Evolutionary conservation across 2,888 invertebrate species (phyloP).

Genomic region (Xestobium rufovillosum): DNA sequence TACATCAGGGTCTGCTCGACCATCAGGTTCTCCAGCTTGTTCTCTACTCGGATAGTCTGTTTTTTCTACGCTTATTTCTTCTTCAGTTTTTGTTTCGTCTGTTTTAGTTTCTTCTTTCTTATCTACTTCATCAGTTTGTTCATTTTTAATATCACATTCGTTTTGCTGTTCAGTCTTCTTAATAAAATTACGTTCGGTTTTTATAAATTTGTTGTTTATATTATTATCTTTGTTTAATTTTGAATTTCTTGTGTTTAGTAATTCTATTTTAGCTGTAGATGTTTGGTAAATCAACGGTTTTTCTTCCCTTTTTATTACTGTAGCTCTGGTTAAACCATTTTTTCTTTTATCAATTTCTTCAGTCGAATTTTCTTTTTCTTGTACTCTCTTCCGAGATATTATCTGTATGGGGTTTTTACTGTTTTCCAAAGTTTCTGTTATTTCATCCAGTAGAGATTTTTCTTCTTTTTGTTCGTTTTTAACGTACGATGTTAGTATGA

Average conservation of each 20-base stretch:
- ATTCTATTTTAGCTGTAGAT: slow-evolving; percentile 37
- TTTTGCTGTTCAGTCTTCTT: slow-evolving; percentile 6
- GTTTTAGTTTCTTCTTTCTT: slow-evolving; percentile 21
- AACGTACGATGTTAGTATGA: slow-evolving; percentile 51
- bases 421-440: slow-evolving; percentile 63
- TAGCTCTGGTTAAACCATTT: slow-evolving; percentile 47
- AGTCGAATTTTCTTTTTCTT: slow-evolving; percentile 34
- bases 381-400: slow-evolving; percentile 33
- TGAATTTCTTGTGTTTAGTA: slow-evolving; percentile 35
- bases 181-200: slow-evolving; percentile 20
- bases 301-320: slow-evolving; percentile 58
- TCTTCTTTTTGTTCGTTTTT: slow-evolving; percentile 49
- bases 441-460: slow-evolving; percentile 64
- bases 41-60: slow-evolving; percentile 53
- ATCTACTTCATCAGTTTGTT: slow-evolving; percentile 15
- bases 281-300: slow-evolving; percentile 56
- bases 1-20: slow-evolving; percentile 71
- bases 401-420: slow-evolving; percentile 48
- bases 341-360: slow-evolving; percentile 42
- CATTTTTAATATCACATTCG: slow-evolving; percentile 4
- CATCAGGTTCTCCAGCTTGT: slow-evolving; percentile 77
- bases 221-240: slow-evolving; percentile 29
- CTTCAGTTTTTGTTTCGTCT: slow-evolving; percentile 14
- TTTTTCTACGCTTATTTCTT: neutral
- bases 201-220: slow-evolving; percentile 24